A percentile compares a stretch with the other conserved stretches of the same genome.
phyloP scores from a whole-genome alignment of 2,113 vertebrate species.

The Odocoileus virginianus region DNA sequence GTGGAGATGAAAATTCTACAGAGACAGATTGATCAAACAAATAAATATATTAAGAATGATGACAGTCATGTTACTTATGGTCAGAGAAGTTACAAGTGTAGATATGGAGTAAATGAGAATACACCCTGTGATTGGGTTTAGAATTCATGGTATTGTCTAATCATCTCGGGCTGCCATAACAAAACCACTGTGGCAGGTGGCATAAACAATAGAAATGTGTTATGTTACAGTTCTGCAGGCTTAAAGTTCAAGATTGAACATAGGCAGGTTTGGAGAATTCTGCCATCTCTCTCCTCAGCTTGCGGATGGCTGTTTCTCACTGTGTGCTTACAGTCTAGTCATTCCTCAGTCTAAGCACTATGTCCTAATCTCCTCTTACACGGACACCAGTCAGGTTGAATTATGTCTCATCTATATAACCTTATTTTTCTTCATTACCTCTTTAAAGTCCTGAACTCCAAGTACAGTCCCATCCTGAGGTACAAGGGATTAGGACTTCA shows the following conservation, averaged over 20 bases:
- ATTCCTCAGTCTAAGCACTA: background rate
- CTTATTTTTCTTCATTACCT: background rate
- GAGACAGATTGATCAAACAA: background rate
- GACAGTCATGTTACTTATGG: background rate
- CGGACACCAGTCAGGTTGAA: background rate
- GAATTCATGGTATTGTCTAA: background rate
- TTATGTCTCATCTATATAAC: background rate
- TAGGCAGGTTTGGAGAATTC: background rate
- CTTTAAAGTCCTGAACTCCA: background rate
- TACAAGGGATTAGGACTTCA: background rate
- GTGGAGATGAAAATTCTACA: background rate
- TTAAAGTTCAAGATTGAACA: background rate
- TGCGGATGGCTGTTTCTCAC: background rate
- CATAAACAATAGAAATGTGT: background rate
- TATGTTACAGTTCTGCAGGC: background rate
- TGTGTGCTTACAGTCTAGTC: background rate
- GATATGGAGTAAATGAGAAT: background rate
- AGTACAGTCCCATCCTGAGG: background rate
- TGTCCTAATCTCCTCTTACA: background rate
- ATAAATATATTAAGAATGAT: background rate
- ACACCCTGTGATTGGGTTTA: background rate
- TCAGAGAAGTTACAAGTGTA: background rate
- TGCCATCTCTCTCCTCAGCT: background rate
- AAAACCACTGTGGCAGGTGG: background rate
- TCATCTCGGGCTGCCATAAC: background rate